Base-by-base conservation (phyloP, 2,113 vertebrate species). In the Capricornis sumatraensis region DNA sequence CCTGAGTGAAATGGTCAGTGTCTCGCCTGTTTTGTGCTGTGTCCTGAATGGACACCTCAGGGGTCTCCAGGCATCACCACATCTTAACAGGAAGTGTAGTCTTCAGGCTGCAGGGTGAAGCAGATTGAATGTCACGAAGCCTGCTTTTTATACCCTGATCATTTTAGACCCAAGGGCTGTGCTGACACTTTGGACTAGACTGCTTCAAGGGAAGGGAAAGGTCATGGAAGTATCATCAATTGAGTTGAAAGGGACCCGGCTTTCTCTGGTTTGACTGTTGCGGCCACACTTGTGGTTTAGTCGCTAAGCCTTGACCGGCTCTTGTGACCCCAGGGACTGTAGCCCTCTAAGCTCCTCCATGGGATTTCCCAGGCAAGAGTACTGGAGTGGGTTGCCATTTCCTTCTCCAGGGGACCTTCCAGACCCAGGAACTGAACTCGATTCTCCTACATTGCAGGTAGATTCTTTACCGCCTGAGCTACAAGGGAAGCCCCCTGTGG, bases 41-140 rank as follows among this genome's bases (percentile, higher is more conserved):
- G 50, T 71, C 85, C 95, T 55, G 25, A 76, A 28, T 21, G 15
- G 88, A 71, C 52, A 40, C 43, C 21, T 33, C 0, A 17, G 47
- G 87, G 82, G 60, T 90, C 93, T 91, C 81, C 45, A 45, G 58
- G 76, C 74, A 55, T 60, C 14, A 19, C 79, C 85, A 7, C 16
- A 2, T 76, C 47, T 55, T 52, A 47, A 88, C 85, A 86, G 94
- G 91, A 92, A 94, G 91, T 78, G 52, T 21, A 23, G 27, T 86
- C 92, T 89, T 89, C 81, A 55, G 92, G 57, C 33, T 40, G 53
- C 78, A 90, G 83, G 83, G 16, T 43, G 62, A 67, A 58, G n/a
- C 33, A 87, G 85, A 94, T 74, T 85, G 88, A 74, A 92, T 97
- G 95, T 92, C 60, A 71, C 13, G 60, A 64, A 89, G 43, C 25